Evolutionary conservation across 2,797 vertebrate genomes (phyloP).

Genomic region (Calcarius lapponicus): DNA sequence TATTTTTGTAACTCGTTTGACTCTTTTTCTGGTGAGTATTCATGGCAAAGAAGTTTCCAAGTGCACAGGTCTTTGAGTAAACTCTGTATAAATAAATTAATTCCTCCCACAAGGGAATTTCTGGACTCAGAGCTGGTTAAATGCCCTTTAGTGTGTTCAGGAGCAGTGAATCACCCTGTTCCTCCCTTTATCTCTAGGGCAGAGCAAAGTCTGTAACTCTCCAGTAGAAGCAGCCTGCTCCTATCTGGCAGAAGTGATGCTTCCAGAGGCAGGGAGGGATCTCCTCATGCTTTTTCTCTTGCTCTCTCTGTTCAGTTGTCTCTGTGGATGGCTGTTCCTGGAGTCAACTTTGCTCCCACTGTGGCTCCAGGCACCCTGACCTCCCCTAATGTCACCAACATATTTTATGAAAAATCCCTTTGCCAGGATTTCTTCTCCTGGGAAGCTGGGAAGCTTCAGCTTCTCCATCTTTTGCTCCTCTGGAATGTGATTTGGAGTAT

Average conservation of each 20-base stretch:
- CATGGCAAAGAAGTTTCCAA: neutral
- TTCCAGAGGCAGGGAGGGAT: neutral
- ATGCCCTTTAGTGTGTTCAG: neutral
- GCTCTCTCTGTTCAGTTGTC: neutral
- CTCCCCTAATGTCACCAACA: neutral
- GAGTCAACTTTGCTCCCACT: neutral
- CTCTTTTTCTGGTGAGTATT: neutral
- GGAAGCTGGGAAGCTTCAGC: too few species aligned
- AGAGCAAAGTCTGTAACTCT: neutral
- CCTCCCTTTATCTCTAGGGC: neutral
- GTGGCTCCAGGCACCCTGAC: neutral
- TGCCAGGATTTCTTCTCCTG: too few species aligned
- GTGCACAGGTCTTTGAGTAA: neutral
- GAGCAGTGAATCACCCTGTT: conserved; percentile 13
- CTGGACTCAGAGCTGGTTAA: neutral
- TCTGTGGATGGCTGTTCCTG: neutral
- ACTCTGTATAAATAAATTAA: neutral
- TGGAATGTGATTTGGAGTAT: too few species aligned
- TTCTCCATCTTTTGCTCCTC: too few species aligned
- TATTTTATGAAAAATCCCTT: too few species aligned
- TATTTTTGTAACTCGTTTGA: neutral
- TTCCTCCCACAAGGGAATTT: neutral
- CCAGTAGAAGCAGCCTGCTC: neutral
- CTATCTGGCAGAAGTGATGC: neutral
- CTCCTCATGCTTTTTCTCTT: neutral